Evolutionary conservation across 2,888 invertebrate species (phyloP), one percentile per base, ranked within the genome.

Genomic region (Tribolium freemani): DNA sequence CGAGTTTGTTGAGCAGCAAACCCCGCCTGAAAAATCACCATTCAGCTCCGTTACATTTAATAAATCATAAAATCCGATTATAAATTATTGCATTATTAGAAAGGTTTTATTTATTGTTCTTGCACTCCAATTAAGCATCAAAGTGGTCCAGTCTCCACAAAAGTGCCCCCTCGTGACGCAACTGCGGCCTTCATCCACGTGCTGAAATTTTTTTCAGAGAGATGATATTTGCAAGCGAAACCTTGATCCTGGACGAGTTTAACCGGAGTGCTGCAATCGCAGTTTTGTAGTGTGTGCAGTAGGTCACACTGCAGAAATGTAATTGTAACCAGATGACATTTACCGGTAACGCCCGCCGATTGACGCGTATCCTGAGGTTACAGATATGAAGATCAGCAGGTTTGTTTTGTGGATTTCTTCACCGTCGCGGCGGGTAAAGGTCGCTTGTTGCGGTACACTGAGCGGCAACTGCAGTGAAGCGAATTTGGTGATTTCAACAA

Each of bases 291-390:
- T 44, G 64, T 51, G 45, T 45, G 38, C 60, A 60, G 60, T 69
- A 61, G 70, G 70, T 70, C 70, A 60, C 51, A 54, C 56, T 69
- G 57, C 48, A 69, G 60, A 72, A 72, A 56, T 69, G 64, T 58
- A 64, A 63, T 57, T 69, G 69, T 69, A 69, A 69, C 73, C 70
- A 66, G 73, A 69, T 73, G 73, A 73, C 73, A 73, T 73, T 73
- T 73, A 69, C 73, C 73, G 73, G 73, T 73, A 73, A 73, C 73
- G 73, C 73, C 73, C 72, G 54, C 20, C 60, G 68, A 69, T 69
- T 70, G 73, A 72, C 72, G 69, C 64, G 46, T 72, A 72, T 72
- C 73, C 73, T 73, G 60, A 21, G 58, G 73, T 64, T 20, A 46
- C 64, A 51, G 48, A 71, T 71, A 58, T 68, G 72, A 72, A 72